Conservation (phyloP, 2,888 invertebrate genomes). For the Leptinotarsa juncta region DNA sequence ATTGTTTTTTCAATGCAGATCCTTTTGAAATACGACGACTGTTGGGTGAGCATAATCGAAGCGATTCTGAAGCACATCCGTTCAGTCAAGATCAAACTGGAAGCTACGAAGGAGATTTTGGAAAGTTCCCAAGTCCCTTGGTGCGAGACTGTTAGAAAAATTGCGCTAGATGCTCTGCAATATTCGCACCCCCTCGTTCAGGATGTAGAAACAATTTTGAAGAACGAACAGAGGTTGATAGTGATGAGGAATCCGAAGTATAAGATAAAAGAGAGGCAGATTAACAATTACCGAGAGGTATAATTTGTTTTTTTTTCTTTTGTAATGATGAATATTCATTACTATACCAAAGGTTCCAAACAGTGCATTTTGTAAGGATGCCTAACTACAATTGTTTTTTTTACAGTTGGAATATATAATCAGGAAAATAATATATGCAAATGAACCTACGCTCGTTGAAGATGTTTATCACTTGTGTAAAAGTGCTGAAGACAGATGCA, state of each 20-base stretch:
- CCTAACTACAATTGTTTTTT: constrained; percentile 24
- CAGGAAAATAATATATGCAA: constrained; percentile 59
- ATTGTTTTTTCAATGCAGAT: constrained; percentile 42
- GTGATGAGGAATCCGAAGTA: constrained; percentile 66
- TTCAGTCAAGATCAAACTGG: constrained; percentile 52
- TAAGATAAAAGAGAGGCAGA: constrained; percentile 55
- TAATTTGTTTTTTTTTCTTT: constrained; percentile 36
- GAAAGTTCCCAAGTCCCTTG: constrained; percentile 57
- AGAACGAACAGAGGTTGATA: constrained; percentile 63
- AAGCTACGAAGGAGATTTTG: constrained; percentile 52
- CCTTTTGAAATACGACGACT: constrained; percentile 52
- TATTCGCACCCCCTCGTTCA: constrained; percentile 60
- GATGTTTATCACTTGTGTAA: constrained; percentile 59
- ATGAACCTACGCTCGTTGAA: constrained; percentile 60
- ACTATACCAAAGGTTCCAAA: no score
- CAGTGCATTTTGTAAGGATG: no score
- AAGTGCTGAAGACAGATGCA: constrained; percentile 49
- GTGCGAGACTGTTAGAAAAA: constrained; percentile 53
- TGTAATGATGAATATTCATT: not conserved
- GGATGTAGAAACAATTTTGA: constrained; percentile 61
- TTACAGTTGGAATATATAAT: constrained; percentile 54
- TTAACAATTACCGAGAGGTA: constrained; percentile 56
- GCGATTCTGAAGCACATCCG: constrained; percentile 54
- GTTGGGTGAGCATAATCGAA: constrained; percentile 52
- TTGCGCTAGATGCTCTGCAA: constrained; percentile 51